These are phyloP conservation scores for Emys orbicularis DNA, from an alignment of 2,797 vertebrate species.

Conservation along the genomic window DNA sequence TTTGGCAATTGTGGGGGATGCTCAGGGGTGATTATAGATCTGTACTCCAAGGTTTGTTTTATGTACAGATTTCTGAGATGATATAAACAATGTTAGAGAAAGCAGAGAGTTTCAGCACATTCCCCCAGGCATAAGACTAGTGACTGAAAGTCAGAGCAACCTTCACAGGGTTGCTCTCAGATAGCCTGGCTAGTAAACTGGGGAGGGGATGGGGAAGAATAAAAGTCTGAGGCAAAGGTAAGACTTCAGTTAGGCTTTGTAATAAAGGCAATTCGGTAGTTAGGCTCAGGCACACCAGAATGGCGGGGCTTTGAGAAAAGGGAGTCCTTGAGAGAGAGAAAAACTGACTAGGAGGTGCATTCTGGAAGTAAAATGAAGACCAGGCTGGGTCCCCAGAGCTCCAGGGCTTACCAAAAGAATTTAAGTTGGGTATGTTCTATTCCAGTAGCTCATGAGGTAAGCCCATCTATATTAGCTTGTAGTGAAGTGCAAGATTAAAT, in stretches of 20 bases:
- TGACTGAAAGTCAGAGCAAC: too few relatives aligned
- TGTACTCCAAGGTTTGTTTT: not conserved
- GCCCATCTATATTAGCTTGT: not conserved
- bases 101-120: not conserved
- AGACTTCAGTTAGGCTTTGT: not conserved
- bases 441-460: not conserved
- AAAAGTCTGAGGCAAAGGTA: not conserved
- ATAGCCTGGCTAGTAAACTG: too few relatives aligned
- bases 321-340: not conserved
- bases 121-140: not conserved
- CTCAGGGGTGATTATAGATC: not conserved
- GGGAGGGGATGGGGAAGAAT: too few relatives aligned
- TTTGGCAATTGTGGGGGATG: not conserved
- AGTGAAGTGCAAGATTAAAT: not conserved
- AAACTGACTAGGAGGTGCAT: not conserved
- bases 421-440: not conserved
- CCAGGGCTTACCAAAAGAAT: not conserved
- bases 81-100: not conserved
- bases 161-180: too few relatives aligned
- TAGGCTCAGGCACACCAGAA: not conserved
- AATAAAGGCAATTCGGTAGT: not conserved
- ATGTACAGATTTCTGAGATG: not conserved
- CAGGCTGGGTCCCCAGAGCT: too few relatives aligned
- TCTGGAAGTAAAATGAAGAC: too few relatives aligned
- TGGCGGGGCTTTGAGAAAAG: not conserved